phyloP scores from a whole-genome alignment of 2,888 invertebrate genomes.

The Galerucella calmariensis region DNA sequence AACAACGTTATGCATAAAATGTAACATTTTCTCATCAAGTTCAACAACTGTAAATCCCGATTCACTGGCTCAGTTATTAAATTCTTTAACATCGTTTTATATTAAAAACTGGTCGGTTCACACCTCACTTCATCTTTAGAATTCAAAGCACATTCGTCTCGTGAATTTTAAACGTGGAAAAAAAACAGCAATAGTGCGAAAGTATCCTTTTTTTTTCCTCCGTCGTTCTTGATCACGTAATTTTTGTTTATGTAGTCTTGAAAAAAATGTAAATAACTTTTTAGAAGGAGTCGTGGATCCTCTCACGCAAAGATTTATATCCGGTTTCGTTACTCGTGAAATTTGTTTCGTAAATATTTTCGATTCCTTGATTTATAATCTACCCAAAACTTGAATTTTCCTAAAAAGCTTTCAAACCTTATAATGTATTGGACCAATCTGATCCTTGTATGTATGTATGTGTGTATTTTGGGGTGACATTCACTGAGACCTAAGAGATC shows the following conservation, averaged over 20 bases:
- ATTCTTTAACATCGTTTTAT: conserved; percentile 13
- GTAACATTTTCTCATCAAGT: conserved; percentile 25
- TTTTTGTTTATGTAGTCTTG: not conserved
- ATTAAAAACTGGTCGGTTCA: conserved; percentile 29
- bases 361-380: no score
- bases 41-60: conserved; percentile 29
- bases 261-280: conserved; percentile 6
- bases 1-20: conserved; percentile 9
- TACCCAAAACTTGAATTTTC: no score
- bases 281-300: not conserved
- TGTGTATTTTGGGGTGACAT: no score
- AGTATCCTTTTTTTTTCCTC: not conserved
- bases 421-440: no score
- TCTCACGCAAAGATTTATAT: no score
- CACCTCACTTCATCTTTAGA: conserved; percentile 23
- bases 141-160: conserved; percentile 22
- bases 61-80: conserved; percentile 29
- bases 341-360: no score
- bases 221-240: not conserved
- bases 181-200: conserved; percentile 5
- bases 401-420: no score
- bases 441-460: no score
- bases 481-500: no score
- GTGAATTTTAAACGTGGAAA: conserved; percentile 5
- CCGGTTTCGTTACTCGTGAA: no score